Evolutionary conservation across 2,797 vertebrate species (phyloP).

Genomic region (Leptoclinus maculatus): DNA sequence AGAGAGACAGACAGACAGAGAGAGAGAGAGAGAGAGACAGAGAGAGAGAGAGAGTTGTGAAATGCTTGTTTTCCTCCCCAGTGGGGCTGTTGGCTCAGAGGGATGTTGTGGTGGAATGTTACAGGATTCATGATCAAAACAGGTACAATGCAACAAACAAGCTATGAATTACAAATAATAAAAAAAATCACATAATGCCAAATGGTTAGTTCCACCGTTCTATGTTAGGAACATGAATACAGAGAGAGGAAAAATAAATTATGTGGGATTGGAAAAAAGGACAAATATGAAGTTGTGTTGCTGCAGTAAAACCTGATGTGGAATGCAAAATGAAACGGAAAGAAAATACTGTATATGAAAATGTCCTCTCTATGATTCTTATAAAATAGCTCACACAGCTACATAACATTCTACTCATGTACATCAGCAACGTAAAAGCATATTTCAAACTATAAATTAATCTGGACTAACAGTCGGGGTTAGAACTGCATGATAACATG

Average conservation of each 20-base stretch:
- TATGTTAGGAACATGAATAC: conserved; percentile 83
- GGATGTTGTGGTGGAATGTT: conserved; percentile 84
- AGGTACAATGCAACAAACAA: conserved; percentile 81
- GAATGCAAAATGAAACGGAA: conserved; percentile 84
- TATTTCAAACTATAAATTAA: conserved; percentile 80
- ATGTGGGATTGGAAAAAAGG: conserved; percentile 77
- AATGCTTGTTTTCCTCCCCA: conserved; percentile 60
- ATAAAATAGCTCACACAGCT: conserved; percentile 75
- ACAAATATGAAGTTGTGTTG: conserved; percentile 74
- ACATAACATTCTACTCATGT: conserved; percentile 81
- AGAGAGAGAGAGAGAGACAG: conserved; percentile 68
- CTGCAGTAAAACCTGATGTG: conserved; percentile 73
- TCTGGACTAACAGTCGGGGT: conserved; percentile 70
- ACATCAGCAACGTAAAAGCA: conserved; percentile 69
- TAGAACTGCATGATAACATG: conserved; percentile 77
- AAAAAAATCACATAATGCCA: conserved; percentile 82
- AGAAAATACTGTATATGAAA: conserved; percentile 31
- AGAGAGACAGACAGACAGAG: conserved; percentile 74
- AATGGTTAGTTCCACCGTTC: conserved; percentile 88
- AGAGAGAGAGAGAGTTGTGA: conserved; percentile 68
- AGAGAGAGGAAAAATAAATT: conserved; percentile 87
- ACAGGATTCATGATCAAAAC: conserved; percentile 79
- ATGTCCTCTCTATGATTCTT: conserved; percentile 72
- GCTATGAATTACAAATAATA: conserved; percentile 78
- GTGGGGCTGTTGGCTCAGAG: conserved; percentile 54